Percentiles rank a stretch among this genome's conserved stretches.
Conservation (phyloP, 2,888 invertebrate genomes). For the Mongoloraphidia duomilia region DNA sequence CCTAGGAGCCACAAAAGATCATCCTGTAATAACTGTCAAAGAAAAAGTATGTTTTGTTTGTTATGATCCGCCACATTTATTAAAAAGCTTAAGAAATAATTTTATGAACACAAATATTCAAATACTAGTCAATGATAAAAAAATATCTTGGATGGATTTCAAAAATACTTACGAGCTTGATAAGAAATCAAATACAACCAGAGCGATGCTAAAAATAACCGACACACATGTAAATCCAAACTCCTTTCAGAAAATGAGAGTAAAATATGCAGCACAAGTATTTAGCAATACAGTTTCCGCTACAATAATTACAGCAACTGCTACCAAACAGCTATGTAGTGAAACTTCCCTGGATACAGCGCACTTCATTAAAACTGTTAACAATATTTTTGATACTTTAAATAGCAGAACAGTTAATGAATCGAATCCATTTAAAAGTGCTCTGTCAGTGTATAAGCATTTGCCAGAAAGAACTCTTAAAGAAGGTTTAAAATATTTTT, state of each 20-base stretch:
- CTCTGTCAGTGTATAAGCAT: constrained; percentile 4
- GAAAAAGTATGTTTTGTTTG: too few species aligned
- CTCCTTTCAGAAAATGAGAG: constrained; percentile 8
- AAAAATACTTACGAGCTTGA: constrained; percentile 6
- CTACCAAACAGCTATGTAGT: constrained; percentile 1
- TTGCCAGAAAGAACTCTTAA: constrained; percentile 13
- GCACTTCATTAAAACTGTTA: constrained; percentile 2
- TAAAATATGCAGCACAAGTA: constrained; percentile 8
- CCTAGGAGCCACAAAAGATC: too few species aligned
- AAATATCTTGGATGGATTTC: background rate
- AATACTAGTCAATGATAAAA: constrained; percentile 1
- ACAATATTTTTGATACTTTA: constrained; percentile 7
- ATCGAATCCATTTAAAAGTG: constrained; percentile 1
- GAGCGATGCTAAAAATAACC: constrained; percentile 3
- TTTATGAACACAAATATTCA: too few species aligned
- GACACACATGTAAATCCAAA: constrained; percentile 7
- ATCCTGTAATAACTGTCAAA: too few species aligned
- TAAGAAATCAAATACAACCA: constrained; percentile 1
- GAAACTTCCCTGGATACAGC: background rate
- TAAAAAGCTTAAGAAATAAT: too few species aligned
- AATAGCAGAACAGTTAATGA: constrained; percentile 1
- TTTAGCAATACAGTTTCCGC: constrained; percentile 7
- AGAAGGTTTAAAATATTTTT: constrained; percentile 10
- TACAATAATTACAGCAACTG: constrained; percentile 3
- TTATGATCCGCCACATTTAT: too few species aligned